Conservation (phyloP, 2,888 invertebrate species). For the Eutolmus rufibarbis region DNA sequence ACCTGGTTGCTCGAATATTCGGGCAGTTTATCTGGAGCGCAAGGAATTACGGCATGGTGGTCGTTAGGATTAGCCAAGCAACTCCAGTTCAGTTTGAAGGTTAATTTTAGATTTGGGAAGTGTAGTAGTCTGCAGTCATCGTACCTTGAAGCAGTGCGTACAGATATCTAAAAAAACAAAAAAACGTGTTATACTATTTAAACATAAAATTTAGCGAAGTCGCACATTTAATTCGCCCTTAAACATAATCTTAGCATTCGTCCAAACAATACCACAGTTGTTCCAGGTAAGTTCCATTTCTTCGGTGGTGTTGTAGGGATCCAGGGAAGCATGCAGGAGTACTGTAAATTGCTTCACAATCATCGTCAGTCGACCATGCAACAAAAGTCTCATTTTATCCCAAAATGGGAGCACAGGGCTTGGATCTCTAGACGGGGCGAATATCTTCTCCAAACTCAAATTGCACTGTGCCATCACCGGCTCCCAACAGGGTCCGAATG, state of each 20-base stretch:
- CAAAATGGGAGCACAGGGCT: conserved; percentile 94
- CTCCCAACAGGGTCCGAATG: conserved; percentile 99
- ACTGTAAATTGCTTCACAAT: conserved; percentile 88
- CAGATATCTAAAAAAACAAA: conserved; percentile 66
- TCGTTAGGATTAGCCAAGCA: conserved; percentile 94
- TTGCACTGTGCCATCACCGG: conserved; percentile 71
- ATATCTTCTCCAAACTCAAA: conserved; percentile 83
- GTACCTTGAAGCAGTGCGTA: conserved; percentile 97
- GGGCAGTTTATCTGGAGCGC: conserved; percentile 94
- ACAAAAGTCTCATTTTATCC: conserved; percentile 92
- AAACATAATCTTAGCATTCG: conserved; percentile 88
- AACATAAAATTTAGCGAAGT: background rate
- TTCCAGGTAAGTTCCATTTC: conserved; percentile 98
- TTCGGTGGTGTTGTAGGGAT: conserved; percentile 98
- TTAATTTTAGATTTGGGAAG: conserved; percentile 85
- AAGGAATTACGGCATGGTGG: conserved; percentile 93
- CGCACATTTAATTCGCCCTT: conserved; percentile 90
- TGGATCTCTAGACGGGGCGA: conserved; percentile 88
- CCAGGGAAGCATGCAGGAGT: conserved; percentile 91
- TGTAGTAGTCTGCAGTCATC: conserved; percentile 95
- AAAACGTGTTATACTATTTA: background rate
- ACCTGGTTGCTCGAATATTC: conserved; percentile 96
- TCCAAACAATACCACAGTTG: conserved; percentile 94
- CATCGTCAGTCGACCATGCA: conserved; percentile 92
- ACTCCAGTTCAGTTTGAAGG: conserved; percentile 86